Evolutionary conservation across 2,888 invertebrate genomes (phyloP), one percentile per base, ranked within the genome.

Genomic region (Leptopterna dolabrata): DNA sequence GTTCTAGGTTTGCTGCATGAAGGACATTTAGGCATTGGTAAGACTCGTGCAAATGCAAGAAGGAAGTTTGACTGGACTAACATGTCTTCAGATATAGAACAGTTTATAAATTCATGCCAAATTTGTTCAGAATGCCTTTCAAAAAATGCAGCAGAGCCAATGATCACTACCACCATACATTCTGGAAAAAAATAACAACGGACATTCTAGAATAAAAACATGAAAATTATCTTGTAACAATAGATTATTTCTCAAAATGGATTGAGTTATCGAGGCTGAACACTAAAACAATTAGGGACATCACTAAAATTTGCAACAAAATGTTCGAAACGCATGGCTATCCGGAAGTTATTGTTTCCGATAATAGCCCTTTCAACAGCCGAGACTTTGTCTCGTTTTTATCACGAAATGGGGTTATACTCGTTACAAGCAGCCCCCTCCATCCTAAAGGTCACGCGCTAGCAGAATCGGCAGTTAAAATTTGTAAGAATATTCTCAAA

Each of bases 11-110:
- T n/a, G n/a, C n/a, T n/a, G n/a, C n/a, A n/a, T n/a, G n/a, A n/a
- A n/a, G n/a, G n/a, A n/a, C n/a, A n/a, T n/a, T n/a, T n/a, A n/a
- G n/a, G n/a, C n/a, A n/a, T n/a, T n/a, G n/a, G n/a, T n/a, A n/a
- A n/a, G n/a, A n/a, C n/a, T n/a, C n/a, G n/a, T n/a, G n/a, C n/a
- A n/a, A n/a, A n/a, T n/a, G n/a, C n/a, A n/a, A n/a, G n/a, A n/a
- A n/a, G n/a, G n/a, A n/a, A n/a, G 83, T 88, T 55, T 90, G 76
- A 63, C 78, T 90, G 89, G 88, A 83, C 87, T n/a, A 76, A 81
- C 14, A 89, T 89, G 63, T 43, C 63, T 55, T 9, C 36, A 43
- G 87, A 89, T 81, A 78, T 88, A 47, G 87, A 43, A 11, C 71
- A 87, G 16, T 88, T n/a, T 71, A 27, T 87, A 27, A n/a, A n/a